A percentile compares a stretch with the other conserved stretches of the same genome.
Conservation (phyloP, 2,888 invertebrate species). For the Masnerella sp. region DNA sequence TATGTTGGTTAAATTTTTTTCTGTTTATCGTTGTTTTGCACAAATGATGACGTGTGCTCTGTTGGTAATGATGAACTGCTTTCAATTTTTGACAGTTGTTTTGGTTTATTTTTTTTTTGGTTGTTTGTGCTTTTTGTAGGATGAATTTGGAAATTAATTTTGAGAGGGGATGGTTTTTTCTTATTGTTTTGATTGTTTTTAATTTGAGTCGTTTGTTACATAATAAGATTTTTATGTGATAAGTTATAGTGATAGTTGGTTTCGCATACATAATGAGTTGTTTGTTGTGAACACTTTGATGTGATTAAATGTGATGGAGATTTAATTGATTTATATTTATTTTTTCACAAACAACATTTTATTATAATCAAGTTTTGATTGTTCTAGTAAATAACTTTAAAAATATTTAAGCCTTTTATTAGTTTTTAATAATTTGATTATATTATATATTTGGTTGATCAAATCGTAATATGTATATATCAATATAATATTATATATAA, state of each 20-base stretch:
- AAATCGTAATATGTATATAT: too few relatives aligned
- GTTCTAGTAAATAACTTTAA: too few relatives aligned
- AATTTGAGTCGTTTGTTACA: neutral
- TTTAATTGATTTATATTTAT: too few relatives aligned
- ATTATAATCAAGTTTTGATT: too few relatives aligned
- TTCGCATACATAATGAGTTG: conserved; percentile 1
- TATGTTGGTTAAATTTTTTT: neutral
- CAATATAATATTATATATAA: too few relatives aligned
- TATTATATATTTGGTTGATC: too few relatives aligned
- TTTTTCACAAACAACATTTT: too few relatives aligned
- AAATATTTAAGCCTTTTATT: too few relatives aligned
- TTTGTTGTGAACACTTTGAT: neutral
- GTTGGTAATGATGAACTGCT: conserved; percentile 38
- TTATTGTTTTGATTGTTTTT: neutral
- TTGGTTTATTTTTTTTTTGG: neutral
- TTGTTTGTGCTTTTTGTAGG: neutral
- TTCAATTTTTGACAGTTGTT: conserved; percentile 4
- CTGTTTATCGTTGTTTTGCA: neutral
- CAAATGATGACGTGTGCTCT: conserved; percentile 44
- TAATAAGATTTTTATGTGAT: conserved; percentile 9
- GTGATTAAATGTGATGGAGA: neutral
- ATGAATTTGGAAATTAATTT: neutral
- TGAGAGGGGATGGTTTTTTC: too few relatives aligned
- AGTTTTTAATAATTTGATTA: too few relatives aligned
- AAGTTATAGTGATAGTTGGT: conserved; percentile 14